These are phyloP conservation scores for Boulengeromyrus knoepffleri DNA, from an alignment of 2,113 vertebrate species.

Conservation along the genomic window DNA sequence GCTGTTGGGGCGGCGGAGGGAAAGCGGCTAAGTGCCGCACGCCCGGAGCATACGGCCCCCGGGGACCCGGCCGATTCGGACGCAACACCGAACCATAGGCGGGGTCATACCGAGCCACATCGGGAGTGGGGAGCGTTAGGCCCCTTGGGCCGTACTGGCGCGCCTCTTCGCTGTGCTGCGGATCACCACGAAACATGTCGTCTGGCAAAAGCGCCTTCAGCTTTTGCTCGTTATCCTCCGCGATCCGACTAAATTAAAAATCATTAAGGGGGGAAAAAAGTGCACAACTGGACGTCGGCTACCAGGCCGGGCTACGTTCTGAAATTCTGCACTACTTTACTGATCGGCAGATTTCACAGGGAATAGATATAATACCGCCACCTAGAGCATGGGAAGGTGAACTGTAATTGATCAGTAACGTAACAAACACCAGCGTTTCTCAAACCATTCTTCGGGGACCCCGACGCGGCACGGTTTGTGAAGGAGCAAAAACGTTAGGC, in stretches of 20 bases:
- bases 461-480: too few species aligned
- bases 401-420: background rate
- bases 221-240: background rate
- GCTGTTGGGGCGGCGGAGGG: background rate
- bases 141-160: background rate
- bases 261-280: background rate
- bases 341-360: background rate
- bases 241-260: background rate
- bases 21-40: background rate
- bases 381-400: background rate
- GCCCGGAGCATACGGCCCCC: background rate
- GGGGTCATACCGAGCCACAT: background rate
- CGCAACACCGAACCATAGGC: background rate
- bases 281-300: background rate
- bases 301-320: background rate
- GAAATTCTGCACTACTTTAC: background rate
- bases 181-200: background rate
- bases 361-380: background rate
- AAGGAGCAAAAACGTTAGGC: too few species aligned
- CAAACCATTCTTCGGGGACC: too few species aligned
- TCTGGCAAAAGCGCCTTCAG: background rate
- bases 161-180: background rate
- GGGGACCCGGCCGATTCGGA: background rate
- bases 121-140: background rate
- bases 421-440: background rate